A percentile compares a stretch with the other conserved stretches of the same genome.
phyloP scores from a whole-genome alignment of 2,888 invertebrate species.

The Ditylenchus weischeri region DNA sequence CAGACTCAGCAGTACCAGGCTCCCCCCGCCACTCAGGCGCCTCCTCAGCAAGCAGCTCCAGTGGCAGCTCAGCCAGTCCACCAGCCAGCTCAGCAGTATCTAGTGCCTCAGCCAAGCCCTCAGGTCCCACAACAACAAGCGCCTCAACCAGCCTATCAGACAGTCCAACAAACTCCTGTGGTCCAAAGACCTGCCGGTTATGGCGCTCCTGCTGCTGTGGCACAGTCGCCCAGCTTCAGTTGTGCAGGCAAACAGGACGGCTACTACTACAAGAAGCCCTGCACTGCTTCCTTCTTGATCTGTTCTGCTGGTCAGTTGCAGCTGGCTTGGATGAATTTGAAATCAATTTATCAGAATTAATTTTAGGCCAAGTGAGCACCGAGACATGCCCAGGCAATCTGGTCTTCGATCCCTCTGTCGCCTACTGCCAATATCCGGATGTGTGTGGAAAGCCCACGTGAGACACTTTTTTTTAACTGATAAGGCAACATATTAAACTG shows the following conservation, averaged over 20 bases:
- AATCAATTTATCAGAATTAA: not conserved
- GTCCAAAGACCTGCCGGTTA: too few species aligned
- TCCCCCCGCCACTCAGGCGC: not conserved
- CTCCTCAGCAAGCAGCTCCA: not conserved
- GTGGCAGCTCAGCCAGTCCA: too few species aligned
- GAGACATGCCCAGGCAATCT: constrained; percentile 23
- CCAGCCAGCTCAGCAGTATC: not conserved
- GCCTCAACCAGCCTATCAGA: too few species aligned
- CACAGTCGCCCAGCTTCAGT: constrained; percentile 17
- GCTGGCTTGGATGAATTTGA: too few species aligned
- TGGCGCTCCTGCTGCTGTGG: not conserved
- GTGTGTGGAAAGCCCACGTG: not conserved
- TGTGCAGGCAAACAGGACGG: constrained; percentile 31
- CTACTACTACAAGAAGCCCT: constrained; percentile 24
- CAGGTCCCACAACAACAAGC: not conserved
- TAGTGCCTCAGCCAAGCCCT: not conserved
- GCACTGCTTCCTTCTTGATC: constrained; percentile 11
- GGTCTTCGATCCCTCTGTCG: constrained; percentile 14
- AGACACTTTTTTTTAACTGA: not conserved
- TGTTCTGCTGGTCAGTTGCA: constrained; percentile 12
- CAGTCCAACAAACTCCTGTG: too few species aligned
- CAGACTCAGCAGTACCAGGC: not conserved
- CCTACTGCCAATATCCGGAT: constrained; percentile 18
- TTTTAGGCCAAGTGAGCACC: constrained; percentile 11
- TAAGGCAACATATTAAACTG: too few species aligned